Conservation (phyloP, 2,797 vertebrate genomes). For the Epinephelus malabaricus region DNA sequence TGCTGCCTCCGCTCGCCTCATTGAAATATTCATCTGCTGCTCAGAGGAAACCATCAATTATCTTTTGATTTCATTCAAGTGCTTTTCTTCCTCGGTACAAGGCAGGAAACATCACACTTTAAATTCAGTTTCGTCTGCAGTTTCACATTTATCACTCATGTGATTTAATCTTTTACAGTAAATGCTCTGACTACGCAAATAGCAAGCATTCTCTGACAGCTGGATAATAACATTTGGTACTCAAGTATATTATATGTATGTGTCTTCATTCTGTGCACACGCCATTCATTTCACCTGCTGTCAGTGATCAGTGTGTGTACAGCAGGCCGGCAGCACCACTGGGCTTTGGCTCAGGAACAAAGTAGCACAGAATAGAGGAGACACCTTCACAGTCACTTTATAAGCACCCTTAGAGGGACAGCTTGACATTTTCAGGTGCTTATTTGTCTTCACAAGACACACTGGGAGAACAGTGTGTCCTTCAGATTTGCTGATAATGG, state of each 20-base stretch:
- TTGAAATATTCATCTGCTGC: constrained; percentile 47
- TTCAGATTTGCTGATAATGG: constrained; percentile 14
- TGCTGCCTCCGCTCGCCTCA: constrained; percentile 42
- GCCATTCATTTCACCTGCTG: neutral
- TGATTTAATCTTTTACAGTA: neutral
- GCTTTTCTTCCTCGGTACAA: neutral
- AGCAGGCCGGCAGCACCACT: neutral
- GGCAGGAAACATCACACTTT: neutral
- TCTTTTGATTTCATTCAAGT: neutral
- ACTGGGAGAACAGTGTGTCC: constrained; percentile 3
- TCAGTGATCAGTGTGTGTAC: neutral
- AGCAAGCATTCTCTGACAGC: neutral
- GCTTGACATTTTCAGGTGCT: constrained; percentile 37
- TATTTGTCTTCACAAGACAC: constrained; percentile 30
- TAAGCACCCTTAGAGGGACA: constrained; percentile 12
- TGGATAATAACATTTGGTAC: neutral
- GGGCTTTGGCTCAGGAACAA: constrained; percentile 16
- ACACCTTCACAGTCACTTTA: constrained; percentile 15
- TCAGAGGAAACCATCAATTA: constrained; percentile 33
- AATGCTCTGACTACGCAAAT: neutral
- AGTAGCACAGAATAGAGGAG: constrained; percentile 11
- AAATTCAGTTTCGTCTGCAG: neutral
- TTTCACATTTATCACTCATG: neutral
- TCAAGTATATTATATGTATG: neutral
- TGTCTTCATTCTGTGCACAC: neutral